phyloP scores from a whole-genome alignment of 2,888 invertebrate species.

The Caenorhabditis sp. region DNA sequence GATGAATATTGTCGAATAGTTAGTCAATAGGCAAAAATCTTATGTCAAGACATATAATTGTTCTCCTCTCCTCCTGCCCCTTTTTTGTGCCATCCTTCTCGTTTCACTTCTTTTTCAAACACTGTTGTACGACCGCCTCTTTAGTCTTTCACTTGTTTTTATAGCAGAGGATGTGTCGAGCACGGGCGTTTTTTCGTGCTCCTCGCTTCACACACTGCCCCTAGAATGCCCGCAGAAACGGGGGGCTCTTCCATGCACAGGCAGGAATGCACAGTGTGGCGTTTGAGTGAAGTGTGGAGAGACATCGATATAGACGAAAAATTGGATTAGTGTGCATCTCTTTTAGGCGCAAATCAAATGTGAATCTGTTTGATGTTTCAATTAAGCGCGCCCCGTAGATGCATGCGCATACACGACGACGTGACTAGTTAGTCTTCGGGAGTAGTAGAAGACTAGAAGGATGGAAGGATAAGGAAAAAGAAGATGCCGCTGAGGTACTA shows the following conservation, averaged over 20 bases:
- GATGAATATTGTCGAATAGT: conserved; percentile 58
- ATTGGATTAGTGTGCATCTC: conserved; percentile 62
- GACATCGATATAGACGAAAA: conserved; percentile 60
- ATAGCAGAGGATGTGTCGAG: conserved; percentile 50
- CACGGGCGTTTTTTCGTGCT: conserved; percentile 29
- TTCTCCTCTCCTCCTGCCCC: conserved; percentile 38
- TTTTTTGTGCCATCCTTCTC: conserved; percentile 28
- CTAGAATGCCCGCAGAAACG: conserved; percentile 33
- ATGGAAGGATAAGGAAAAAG: background rate
- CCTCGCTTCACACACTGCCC: conserved; percentile 39
- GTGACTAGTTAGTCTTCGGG: conserved; percentile 21
- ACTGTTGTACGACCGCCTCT: conserved; percentile 52
- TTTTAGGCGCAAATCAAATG: conserved; percentile 62
- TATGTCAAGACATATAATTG: conserved; percentile 66
- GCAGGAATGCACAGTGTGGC: background rate
- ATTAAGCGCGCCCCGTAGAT: conserved; percentile 43
- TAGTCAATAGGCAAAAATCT: conserved; percentile 59
- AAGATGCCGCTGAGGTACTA: conserved; percentile 20
- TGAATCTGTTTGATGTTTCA: conserved; percentile 65
- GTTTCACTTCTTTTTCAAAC: conserved; percentile 31
- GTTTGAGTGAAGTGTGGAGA: conserved; percentile 27
- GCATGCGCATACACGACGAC: conserved; percentile 36
- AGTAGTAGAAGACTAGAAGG: background rate
- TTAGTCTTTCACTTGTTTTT: conserved; percentile 61
- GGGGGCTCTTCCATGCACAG: conserved; percentile 22